Evolutionary conservation across 2,888 invertebrate genomes (phyloP), one percentile per base, ranked within the genome.

Genomic region (Agrochola macilenta): DNA sequence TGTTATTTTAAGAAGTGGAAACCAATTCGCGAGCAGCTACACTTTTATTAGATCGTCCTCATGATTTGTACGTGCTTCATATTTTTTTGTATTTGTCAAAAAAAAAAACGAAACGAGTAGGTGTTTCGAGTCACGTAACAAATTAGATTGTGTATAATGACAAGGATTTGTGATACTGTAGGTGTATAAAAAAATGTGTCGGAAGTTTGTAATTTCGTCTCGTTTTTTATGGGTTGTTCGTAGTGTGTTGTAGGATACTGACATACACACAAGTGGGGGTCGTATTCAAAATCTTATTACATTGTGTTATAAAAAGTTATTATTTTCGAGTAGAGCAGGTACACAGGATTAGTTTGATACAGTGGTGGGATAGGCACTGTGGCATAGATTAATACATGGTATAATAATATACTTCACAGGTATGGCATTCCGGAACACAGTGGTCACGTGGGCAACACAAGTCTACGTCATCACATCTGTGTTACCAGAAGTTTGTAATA

Each of bases 41-140:
- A 54, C 39, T 73, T 70, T 61, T 78, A 81, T 73, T 69, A 76
- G 30, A 58, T 23, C 61, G 74, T 63, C 78, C 77, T 84, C 75
- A 74, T 70, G 57, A 39, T 39, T n/a, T 39, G 57, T 72, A 81
- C 87, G 78, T 82, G 82, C 39, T 79, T 63, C 52, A 80, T 71
- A 54, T 78, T 75, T 76, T 74, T 77, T 71, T 57, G 39, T 58
- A 30, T 77, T 70, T 49, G 60, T 65, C 46, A 64, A 26, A 79
- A 79, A 46, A 60, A 86, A 77, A 80, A 12, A 69, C 35, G 46
- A 46, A 68, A 64, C 68, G 52, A 72, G 60, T 52, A 64, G 63
- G n/a, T 60, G 64, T 74, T 77, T 63, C 57, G 61, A 78, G 83
- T 84, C 89, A 88, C 87, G 88, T 88, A 87, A 77, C 78, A 76